Percentiles rank a stretch among this genome's conserved stretches.
Conservation (phyloP, 2,113 vertebrate species). For the Rhizomys pruinosus region DNA sequence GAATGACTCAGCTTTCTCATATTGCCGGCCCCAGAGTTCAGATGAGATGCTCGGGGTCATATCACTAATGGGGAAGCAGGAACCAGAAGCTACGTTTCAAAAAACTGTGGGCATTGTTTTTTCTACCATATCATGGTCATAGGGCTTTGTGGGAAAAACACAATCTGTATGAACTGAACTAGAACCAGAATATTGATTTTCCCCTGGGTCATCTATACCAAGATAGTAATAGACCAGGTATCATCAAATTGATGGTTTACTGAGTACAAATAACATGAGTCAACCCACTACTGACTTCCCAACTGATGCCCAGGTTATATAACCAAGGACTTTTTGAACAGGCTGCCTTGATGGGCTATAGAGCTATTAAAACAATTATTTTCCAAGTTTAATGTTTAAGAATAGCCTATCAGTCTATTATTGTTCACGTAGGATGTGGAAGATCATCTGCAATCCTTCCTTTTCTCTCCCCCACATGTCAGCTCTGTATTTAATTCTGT, state of each 20-base stretch:
- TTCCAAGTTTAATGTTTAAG: neutral
- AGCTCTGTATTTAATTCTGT: neutral
- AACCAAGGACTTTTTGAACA: neutral
- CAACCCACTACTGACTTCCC: neutral
- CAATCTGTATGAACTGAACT: neutral
- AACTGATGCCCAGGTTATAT: neutral
- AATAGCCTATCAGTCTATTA: neutral
- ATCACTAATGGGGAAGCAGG: neutral
- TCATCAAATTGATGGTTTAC: neutral
- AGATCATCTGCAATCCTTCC: neutral
- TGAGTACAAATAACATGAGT: neutral
- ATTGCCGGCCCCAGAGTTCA: conserved; percentile 8
- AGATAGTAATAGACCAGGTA: neutral
- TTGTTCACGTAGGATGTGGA: neutral
- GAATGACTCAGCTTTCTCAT: neutral
- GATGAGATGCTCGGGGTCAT: neutral
- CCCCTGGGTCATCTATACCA: neutral
- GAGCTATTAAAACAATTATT: conserved; percentile 8
- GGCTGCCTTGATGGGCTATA: neutral
- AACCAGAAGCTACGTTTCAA: neutral
- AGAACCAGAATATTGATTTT: neutral
- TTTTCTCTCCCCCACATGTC: neutral
- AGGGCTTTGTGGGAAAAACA: neutral
- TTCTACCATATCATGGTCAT: neutral
- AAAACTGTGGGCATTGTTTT: neutral